Evolutionary conservation across 2,888 invertebrate species (phyloP).

Genomic region (Cheilosia urbana): DNA sequence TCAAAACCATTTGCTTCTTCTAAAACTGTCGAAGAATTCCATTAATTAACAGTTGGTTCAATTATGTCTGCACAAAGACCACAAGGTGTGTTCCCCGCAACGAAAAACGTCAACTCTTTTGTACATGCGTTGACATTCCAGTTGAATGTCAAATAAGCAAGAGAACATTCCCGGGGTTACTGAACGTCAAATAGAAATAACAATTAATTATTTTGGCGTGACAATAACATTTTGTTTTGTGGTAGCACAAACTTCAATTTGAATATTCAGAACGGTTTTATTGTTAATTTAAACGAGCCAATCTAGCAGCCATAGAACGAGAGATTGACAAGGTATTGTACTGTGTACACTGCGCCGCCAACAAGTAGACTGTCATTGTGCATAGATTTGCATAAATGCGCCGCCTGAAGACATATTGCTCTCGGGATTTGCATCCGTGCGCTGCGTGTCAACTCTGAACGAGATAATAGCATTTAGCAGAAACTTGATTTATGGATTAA

Average conservation of each 20-base stretch:
- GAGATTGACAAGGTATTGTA: constrained; percentile 31
- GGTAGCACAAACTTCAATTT: constrained; percentile 11
- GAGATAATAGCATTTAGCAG: not conserved
- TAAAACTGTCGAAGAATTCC: constrained; percentile 1
- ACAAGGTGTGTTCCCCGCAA: not conserved
- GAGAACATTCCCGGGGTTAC: constrained; percentile 24
- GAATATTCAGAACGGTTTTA: constrained; percentile 34
- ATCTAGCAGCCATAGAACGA: not conserved
- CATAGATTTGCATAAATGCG: constrained; percentile 46
- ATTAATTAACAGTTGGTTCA: constrained; percentile 32
- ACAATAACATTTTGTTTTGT: constrained; percentile 18
- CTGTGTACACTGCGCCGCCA: constrained; percentile 35
- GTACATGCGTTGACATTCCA: constrained; percentile 31
- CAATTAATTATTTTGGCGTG: constrained; percentile 10
- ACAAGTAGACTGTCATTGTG: constrained; percentile 47
- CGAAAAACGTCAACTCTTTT: constrained; percentile 11
- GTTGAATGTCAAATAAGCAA: constrained; percentile 8
- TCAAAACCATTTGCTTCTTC: not conserved
- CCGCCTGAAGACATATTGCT: constrained; percentile 10
- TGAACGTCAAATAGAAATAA: constrained; percentile 35
- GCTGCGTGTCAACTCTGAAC: not conserved
- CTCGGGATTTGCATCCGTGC: constrained; percentile 54
- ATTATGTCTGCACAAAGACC: constrained; percentile 1
- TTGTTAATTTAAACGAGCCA: constrained; percentile 9
- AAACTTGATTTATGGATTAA: constrained; percentile 52